These are phyloP conservation scores for Argya squamiceps DNA, from an alignment of 2,797 vertebrate species.

Conservation along the genomic window DNA sequence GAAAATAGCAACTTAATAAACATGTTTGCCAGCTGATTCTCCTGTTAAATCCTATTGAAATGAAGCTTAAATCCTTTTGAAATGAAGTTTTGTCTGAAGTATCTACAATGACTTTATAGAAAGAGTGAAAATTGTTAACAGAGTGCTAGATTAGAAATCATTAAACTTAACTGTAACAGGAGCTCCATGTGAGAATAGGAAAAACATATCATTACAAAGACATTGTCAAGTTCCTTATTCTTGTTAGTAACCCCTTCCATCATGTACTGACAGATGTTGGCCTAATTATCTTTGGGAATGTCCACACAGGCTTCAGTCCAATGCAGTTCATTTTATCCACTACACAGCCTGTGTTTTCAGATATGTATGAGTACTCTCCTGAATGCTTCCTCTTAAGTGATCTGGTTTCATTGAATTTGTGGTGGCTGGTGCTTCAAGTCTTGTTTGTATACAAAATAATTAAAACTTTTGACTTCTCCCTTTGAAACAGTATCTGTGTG, in stretches of 20 bases:
- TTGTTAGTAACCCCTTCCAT: background rate
- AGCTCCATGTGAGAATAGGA: background rate
- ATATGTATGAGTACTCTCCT: background rate
- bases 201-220: background rate
- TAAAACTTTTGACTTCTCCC: background rate
- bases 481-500: background rate
- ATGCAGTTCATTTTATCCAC: background rate
- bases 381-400: background rate
- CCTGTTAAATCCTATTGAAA: background rate
- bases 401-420: background rate
- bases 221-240: background rate
- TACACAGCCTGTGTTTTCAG: background rate
- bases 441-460: background rate
- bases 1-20: background rate
- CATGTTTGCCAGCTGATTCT: background rate
- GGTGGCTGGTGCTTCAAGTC: background rate
- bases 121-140: background rate
- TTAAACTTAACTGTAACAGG: background rate
- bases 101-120: background rate
- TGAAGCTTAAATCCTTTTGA: background rate
- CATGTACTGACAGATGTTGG: background rate
- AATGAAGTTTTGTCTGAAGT: background rate
- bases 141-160: background rate
- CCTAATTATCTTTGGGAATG: background rate
- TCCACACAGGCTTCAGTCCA: rapidly evolving